These are phyloP conservation scores for Fulmarus glacialis DNA, from an alignment of 2,113 vertebrate genomes.

Conservation along the genomic window DNA sequence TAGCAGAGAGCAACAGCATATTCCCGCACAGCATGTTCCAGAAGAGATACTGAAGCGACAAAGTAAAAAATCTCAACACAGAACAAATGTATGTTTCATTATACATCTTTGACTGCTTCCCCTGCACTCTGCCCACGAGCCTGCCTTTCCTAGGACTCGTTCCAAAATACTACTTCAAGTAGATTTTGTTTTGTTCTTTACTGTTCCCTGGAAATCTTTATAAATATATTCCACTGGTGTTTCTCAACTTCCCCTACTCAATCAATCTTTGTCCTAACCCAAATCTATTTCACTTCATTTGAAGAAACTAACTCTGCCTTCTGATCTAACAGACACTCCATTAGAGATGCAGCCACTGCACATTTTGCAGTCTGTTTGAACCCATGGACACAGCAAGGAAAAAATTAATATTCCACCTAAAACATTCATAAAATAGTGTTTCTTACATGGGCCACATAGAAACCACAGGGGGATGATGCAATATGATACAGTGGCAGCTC, in stretches of 20 bases:
- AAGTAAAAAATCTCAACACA: slow-evolving; percentile 32
- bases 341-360: slow-evolving; percentile 9
- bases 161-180: slow-evolving; percentile 51
- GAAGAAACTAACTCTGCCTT: slow-evolving; percentile 34
- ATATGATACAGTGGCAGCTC: not conserved
- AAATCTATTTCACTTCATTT: slow-evolving; percentile 53
- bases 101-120: slow-evolving; percentile 4
- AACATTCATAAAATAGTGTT: not conserved
- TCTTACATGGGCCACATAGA: not conserved
- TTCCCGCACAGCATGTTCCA: slow-evolving; percentile 50
- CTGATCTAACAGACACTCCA: slow-evolving; percentile 17
- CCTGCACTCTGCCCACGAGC: not conserved
- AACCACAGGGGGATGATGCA: not conserved
- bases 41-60: slow-evolving; percentile 34
- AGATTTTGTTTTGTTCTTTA: slow-evolving; percentile 40
- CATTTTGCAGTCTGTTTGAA: slow-evolving; percentile 50
- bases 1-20: slow-evolving; percentile 56
- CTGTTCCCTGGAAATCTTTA: slow-evolving; percentile 21
- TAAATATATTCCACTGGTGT: slow-evolving; percentile 23
- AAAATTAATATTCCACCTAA: not conserved
- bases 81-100: slow-evolving; percentile 12
- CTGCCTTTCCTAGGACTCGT: not conserved
- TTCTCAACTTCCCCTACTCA: slow-evolving; percentile 38
- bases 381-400: not conserved
- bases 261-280: slow-evolving; percentile 57